Evolutionary conservation across 92 coral and sea anemone species (phyloP), one percentile per base, ranked within the genome.

Genomic region (Montipora capitata): DNA sequence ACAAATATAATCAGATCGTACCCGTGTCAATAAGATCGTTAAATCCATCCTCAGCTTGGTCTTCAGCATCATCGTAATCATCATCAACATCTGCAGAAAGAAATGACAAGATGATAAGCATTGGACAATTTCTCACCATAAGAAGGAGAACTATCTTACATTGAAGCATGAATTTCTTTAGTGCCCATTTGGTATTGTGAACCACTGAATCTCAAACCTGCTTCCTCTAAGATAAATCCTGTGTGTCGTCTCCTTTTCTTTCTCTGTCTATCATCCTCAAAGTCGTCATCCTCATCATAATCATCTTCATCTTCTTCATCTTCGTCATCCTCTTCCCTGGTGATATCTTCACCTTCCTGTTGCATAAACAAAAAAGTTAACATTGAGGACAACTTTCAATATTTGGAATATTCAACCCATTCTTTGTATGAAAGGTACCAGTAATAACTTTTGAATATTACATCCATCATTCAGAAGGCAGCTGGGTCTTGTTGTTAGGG

Each of bases 161-260:
- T 27, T 1, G 35, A 45, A 5, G 51, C 5, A 45, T 4, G 51
- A 45, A 45, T 54, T 54, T 54, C 61, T 7, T 45, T 8, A 45
- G 51, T 45, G 35, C 35, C 35, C 35, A 1, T 27, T 27, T 27
- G 35, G 35, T 27, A 27, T 27, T 48, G 10, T 48, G 52, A 48
- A 48, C 6, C 10, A 48, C 35, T 5, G 52, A 48, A 48, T 5
- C 61, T 6, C 12, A 54, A 51, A 96, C 99, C 99, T 74, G 99
- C 99, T 96, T 97, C 99, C n/a, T 96, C 99, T 52, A 96, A 75
- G 68, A 97, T 96, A 64, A 97, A 97, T 13, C 98, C 99, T 62
- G 97, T 89, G 6, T 93, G 94, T 45, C 93, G 92, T 76, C 82
- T 81, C 73, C 87, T 90, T 89, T 95, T 94, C 91, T 87, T 88